phyloP scores from a whole-genome alignment of 1,140 invertebrate genomes.

The Drosophila pectinifera region DNA sequence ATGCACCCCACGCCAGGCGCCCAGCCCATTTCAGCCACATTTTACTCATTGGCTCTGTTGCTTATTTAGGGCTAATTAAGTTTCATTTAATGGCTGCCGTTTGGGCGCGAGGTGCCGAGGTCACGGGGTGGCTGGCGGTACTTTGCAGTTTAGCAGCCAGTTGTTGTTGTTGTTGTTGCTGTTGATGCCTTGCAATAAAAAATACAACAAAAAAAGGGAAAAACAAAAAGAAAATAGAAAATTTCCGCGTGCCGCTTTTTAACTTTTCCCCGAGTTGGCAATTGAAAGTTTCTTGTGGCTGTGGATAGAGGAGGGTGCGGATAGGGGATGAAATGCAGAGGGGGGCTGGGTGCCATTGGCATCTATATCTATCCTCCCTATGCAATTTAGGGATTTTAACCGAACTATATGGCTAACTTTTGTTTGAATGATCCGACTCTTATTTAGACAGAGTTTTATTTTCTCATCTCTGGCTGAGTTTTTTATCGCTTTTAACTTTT shows the following conservation, averaged over 20 bases:
- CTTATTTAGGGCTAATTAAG: slow-evolving; percentile 76
- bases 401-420: slow-evolving; percentile 40
- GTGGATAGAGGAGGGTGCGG: slow-evolving; percentile 11
- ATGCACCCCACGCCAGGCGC: slow-evolving; percentile 29
- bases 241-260: slow-evolving; percentile 56
- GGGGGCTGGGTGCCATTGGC: not conserved
- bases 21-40: slow-evolving; percentile 40
- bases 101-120: slow-evolving; percentile 34
- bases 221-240: slow-evolving; percentile 47
- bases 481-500: slow-evolving; percentile 12
- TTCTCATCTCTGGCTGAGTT: not conserved
- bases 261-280: slow-evolving; percentile 56
- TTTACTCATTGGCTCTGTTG: slow-evolving; percentile 58
- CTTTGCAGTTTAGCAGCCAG: slow-evolving; percentile 60
- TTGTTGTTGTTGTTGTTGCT: slow-evolving; percentile 29
- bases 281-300: slow-evolving; percentile 54
- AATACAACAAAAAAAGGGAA: slow-evolving; percentile 6
- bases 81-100: slow-evolving; percentile 62
- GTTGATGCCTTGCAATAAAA: slow-evolving; percentile 20
- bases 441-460: slow-evolving; percentile 35
- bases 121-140: slow-evolving; percentile 40
- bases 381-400: slow-evolving; percentile 49
- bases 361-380: slow-evolving; percentile 9
- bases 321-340: slow-evolving; percentile 4
- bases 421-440: slow-evolving; percentile 41